Conservation (phyloP, 2,113 vertebrate genomes). For the Perca fluviatilis region DNA sequence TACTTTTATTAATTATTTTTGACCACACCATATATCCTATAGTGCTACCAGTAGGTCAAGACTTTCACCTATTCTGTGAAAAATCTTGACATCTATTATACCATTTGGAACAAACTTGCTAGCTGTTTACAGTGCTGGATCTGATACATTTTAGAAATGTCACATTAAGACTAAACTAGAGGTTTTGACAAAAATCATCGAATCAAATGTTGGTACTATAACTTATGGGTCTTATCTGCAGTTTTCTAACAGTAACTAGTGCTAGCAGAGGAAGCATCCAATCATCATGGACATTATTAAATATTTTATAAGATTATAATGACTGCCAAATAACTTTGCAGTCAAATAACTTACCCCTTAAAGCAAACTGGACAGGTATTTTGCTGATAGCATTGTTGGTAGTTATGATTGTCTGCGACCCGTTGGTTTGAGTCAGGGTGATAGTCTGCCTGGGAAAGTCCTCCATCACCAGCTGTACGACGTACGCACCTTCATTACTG, state of each 20-base stretch:
- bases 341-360: slow-evolving; percentile 56
- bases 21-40: neutral
- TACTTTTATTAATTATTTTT: no score
- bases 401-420: neutral
- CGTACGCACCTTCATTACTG: slow-evolving; percentile 5
- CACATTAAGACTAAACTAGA: no score
- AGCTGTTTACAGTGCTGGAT: no score
- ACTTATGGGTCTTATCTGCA: no score
- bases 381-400: slow-evolving; percentile 43
- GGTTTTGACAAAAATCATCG: no score
- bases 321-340: neutral
- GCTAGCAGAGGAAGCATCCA: no score
- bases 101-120: neutral
- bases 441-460: slow-evolving; percentile 54
- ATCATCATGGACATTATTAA: no score
- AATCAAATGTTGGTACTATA: no score
- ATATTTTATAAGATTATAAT: no score
- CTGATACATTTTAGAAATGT: no score
- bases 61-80: neutral
- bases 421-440: slow-evolving; percentile 14
- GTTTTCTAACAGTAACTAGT: no score
- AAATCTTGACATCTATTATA: neutral
- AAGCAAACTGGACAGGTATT: slow-evolving; percentile 68
- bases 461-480: slow-evolving; percentile 69
- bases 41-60: neutral